phyloP scores from a whole-genome alignment of 2,888 invertebrate species.

The Scaeva pyrastri region DNA sequence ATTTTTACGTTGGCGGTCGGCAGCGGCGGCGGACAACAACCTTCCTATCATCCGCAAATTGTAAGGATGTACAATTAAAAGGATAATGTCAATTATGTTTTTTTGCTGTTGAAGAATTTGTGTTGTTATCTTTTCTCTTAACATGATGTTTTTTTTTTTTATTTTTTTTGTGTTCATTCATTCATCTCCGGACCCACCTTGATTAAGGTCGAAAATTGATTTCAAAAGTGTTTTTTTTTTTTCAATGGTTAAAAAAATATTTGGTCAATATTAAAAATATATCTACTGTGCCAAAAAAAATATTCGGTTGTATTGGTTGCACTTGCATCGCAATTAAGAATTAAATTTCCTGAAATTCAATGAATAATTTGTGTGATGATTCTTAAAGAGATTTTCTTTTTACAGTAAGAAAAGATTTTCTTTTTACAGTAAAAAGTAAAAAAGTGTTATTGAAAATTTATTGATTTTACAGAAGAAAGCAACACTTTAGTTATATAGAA shows the following conservation, averaged over 20 bases:
- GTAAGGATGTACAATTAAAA: constrained; percentile 56
- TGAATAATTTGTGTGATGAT: too few relatives aligned
- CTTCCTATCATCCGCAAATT: constrained; percentile 21
- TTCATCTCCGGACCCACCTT: constrained; percentile 4
- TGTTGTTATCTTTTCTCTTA: constrained; percentile 6
- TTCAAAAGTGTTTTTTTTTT: neutral
- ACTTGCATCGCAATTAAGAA: too few relatives aligned
- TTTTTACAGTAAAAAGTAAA: too few relatives aligned
- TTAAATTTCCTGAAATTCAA: too few relatives aligned
- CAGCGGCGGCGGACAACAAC: too few relatives aligned
- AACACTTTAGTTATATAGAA: too few relatives aligned
- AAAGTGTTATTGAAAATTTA: too few relatives aligned
- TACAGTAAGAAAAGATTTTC: too few relatives aligned
- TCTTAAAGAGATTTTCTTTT: too few relatives aligned
- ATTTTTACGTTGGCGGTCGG: constrained; percentile 8
- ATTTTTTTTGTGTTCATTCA: neutral
- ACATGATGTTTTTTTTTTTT: neutral
- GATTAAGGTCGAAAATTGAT: constrained; percentile 44
- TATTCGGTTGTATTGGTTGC: too few relatives aligned
- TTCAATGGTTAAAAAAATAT: neutral
- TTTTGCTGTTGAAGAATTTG: constrained; percentile 29
- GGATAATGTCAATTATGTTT: constrained; percentile 65
- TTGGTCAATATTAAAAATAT: neutral
- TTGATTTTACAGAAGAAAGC: too few relatives aligned
- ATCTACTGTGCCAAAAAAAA: too few relatives aligned